phyloP scores from a whole-genome alignment of 1,140 invertebrate genomes.

The Homarus americanus region DNA sequence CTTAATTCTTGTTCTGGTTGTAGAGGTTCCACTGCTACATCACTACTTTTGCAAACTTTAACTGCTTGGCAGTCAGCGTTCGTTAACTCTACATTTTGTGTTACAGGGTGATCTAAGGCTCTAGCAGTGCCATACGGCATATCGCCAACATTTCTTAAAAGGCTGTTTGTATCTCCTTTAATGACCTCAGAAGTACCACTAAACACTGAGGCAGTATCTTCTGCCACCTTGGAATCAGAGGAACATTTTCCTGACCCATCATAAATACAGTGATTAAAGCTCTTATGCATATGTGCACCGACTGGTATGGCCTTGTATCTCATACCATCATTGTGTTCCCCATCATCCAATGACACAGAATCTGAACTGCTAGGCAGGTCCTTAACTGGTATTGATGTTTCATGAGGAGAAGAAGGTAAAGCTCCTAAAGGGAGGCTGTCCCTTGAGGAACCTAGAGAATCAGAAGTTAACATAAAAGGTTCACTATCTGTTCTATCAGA shows the following conservation, averaged over 20 bases:
- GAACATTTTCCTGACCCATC: neutral
- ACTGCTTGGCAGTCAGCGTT: neutral
- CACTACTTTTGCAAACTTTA: neutral
- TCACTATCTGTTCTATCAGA: neutral
- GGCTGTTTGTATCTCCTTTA: neutral
- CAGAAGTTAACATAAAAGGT: neutral
- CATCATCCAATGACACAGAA: neutral
- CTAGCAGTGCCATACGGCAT: neutral
- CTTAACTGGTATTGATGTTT: neutral
- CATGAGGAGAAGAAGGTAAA: neutral
- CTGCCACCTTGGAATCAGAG: neutral
- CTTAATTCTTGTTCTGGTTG: neutral
- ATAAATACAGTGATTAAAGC: neutral
- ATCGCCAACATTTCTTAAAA: neutral
- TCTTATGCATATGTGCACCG: neutral
- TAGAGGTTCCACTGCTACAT: neutral
- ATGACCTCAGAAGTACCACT: neutral
- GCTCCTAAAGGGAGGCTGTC: neutral
- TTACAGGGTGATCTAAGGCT: neutral
- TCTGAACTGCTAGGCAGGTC: neutral
- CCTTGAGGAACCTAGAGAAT: neutral
- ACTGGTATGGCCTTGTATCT: constrained; percentile 1
- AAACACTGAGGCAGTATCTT: neutral
- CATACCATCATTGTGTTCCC: neutral
- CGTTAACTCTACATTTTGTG: neutral